A percentile compares a stretch with the other conserved stretches of the same genome.
Conservation (phyloP, 2,888 invertebrate genomes). For the Cantharis nigra region DNA sequence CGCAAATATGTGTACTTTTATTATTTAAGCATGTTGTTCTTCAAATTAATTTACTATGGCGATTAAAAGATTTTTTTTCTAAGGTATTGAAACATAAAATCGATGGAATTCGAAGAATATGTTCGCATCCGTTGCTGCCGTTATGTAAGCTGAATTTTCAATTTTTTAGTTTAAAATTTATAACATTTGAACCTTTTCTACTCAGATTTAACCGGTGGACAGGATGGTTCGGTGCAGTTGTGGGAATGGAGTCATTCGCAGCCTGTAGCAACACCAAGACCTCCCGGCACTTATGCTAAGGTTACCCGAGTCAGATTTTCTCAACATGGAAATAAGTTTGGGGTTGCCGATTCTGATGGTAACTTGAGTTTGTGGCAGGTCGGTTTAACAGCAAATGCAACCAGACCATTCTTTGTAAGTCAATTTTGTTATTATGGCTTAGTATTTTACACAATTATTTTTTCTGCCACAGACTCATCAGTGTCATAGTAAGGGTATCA, state of each 20-base stretch:
- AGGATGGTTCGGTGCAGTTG: constrained; percentile 93
- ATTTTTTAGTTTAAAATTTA: background rate
- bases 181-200: constrained; percentile 16
- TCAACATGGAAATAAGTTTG: constrained; percentile 97
- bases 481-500: constrained; percentile 95
- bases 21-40: constrained; percentile 5
- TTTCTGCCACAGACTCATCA: constrained; percentile 80
- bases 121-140: constrained; percentile 93
- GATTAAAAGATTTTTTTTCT: constrained; percentile 41
- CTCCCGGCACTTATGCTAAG: constrained; percentile 93
- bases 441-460: background rate
- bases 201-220: constrained; percentile 88
- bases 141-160: constrained; percentile 76
- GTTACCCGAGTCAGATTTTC: constrained; percentile 96
- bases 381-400: constrained; percentile 74
- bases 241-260: constrained; percentile 99
- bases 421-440: background rate
- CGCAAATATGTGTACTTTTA: constrained; percentile 4
- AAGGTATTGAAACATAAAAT: constrained; percentile 94
- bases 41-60: background rate
- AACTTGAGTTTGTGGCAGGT: constrained; percentile 95
- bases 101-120: constrained; percentile 92
- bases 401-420: constrained; percentile 87
- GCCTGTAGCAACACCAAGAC: constrained; percentile 86
- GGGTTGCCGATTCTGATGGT: constrained; percentile 97